Percentiles rank a stretch among this genome's conserved stretches.
Evolutionary conservation across 2,888 invertebrate species (phyloP).

Genomic region (Lepeophtheirus nordmannii): DNA sequence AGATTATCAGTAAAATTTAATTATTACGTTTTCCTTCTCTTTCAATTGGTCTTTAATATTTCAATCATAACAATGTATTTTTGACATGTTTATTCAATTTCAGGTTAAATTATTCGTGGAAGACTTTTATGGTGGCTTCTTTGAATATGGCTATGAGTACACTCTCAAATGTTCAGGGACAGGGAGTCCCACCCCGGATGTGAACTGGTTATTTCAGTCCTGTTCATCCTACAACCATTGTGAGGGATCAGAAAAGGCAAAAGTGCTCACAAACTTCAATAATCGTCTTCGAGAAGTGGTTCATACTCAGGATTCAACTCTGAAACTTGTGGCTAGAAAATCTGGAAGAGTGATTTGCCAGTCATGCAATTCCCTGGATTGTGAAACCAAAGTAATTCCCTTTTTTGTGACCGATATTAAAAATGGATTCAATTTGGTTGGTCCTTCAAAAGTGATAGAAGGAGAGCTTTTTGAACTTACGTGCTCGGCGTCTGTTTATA

Average conservation of each 20-base stretch:
- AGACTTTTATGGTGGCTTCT: constrained; percentile 10
- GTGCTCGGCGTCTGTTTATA: constrained; percentile 19
- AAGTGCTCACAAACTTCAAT: not conserved
- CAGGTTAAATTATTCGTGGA: constrained; percentile 7
- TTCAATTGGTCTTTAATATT: not conserved
- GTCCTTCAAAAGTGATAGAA: constrained; percentile 14
- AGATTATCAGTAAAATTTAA: too few relatives aligned
- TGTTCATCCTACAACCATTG: constrained; percentile 9
- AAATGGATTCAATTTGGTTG: constrained; percentile 5
- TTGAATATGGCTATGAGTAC: constrained; percentile 9
- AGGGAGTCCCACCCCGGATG: constrained; percentile 8
- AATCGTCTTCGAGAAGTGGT: not conserved
- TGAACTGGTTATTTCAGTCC: constrained; percentile 13
- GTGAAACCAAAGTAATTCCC: not conserved
- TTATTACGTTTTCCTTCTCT: not conserved
- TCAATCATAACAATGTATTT: not conserved
- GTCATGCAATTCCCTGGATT: constrained; percentile 13
- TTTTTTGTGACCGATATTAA: constrained; percentile 21
- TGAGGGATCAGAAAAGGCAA: not conserved
- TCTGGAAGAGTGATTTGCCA: constrained; percentile 19
- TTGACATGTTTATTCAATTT: constrained; percentile 5
- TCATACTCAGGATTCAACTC: not conserved
- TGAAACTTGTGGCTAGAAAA: not conserved
- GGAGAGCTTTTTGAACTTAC: constrained; percentile 11
- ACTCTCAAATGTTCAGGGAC: constrained; percentile 7